Percentiles rank a stretch among this genome's conserved stretches.
These are phyloP conservation scores for Isichthys henryi DNA, from an alignment of 2,113 vertebrate genomes.

Conservation along the genomic window DNA sequence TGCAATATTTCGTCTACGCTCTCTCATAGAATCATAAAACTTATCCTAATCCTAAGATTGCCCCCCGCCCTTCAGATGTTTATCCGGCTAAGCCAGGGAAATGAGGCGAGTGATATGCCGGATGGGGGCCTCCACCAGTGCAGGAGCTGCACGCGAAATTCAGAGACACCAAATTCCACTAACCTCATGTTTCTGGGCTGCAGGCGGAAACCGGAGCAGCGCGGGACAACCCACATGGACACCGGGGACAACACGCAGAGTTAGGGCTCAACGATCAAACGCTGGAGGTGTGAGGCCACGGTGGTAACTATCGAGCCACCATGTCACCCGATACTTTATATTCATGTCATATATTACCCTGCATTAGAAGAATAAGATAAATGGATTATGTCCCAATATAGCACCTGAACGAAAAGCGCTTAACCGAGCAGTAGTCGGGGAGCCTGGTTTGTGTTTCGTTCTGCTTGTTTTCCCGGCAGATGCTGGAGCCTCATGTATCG, in stretches of 20 bases:
- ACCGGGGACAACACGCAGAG: not conserved
- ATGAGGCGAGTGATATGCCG: not conserved
- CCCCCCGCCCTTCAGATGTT: not conserved
- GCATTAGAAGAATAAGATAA: not conserved
- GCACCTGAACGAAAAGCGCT: not conserved
- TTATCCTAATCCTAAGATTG: not conserved
- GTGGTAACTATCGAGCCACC: not conserved
- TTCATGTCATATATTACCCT: not conserved
- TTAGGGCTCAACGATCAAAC: not conserved
- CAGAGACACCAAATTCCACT: not conserved
- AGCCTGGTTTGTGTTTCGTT: not conserved
- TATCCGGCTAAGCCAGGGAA: not conserved
- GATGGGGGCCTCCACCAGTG: not conserved
- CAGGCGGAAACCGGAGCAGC: not conserved
- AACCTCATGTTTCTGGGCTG: not conserved
- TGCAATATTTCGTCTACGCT: not conserved
- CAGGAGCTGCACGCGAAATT: not conserved
- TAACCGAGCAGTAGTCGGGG: not conserved
- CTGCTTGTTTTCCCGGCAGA: conserved; percentile 15
- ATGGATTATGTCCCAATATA: not conserved
- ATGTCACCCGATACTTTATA: not conserved
- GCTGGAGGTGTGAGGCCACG: not conserved
- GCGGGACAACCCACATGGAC: not conserved
- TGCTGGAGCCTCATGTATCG: conserved; percentile 13
- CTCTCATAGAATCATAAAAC: not conserved